phyloP scores from a whole-genome alignment of 1,140 invertebrate genomes.

The Atopsyche davidsoni region DNA sequence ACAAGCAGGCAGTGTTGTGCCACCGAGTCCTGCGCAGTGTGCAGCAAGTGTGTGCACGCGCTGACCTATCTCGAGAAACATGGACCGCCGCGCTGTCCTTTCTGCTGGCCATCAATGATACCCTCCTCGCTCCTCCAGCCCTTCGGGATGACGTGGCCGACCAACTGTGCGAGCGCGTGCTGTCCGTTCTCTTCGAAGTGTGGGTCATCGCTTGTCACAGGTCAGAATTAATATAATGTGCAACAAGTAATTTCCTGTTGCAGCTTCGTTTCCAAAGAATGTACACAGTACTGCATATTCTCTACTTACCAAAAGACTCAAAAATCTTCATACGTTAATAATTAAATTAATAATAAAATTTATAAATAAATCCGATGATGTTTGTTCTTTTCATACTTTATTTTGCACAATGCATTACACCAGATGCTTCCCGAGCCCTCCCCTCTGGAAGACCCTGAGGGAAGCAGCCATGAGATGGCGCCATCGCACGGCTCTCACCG shows the following conservation, averaged over 20 bases:
- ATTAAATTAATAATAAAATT: constrained; percentile 2
- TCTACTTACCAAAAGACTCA: no score
- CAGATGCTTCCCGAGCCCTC: constrained; percentile 82
- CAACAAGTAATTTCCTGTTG: no score
- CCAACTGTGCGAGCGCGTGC: constrained; percentile 87
- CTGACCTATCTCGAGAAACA: constrained; percentile 75
- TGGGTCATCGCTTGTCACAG: constrained; percentile 85
- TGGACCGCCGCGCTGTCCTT: constrained; percentile 89
- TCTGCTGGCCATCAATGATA: constrained; percentile 88
- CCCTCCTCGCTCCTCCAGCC: constrained; percentile 83
- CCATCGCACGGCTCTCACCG: constrained; percentile 84
- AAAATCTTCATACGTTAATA: background rate
- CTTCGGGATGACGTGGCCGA: constrained; percentile 92
- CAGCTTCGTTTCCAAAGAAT: no score
- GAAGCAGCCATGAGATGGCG: constrained; percentile 90
- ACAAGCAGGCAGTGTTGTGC: constrained; percentile 90
- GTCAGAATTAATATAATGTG: constrained; percentile 31
- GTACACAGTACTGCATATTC: no score
- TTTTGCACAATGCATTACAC: no score
- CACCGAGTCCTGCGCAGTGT: constrained; percentile 88
- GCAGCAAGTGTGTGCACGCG: constrained; percentile 79
- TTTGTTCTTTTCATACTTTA: no score
- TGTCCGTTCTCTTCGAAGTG: constrained; percentile 91
- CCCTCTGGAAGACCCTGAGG: constrained; percentile 91
- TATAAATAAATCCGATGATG: background rate